Evolutionary conservation across 2,888 invertebrate species (phyloP), one percentile per base, ranked within the genome.

Genomic region (Dryadula phaetusa): DNA sequence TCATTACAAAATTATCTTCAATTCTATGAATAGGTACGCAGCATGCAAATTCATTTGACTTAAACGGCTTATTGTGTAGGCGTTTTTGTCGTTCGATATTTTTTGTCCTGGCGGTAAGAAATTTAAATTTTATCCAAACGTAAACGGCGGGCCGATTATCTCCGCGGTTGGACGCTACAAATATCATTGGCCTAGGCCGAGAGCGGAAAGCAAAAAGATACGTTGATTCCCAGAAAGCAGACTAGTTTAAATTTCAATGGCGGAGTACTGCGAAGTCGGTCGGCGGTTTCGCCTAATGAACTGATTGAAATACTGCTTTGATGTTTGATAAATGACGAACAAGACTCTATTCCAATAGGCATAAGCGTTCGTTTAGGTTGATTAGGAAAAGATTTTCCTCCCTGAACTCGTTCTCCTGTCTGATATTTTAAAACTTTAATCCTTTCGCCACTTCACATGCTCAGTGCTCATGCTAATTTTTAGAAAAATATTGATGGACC

Each of bases 211-310:
- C 75, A 79, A 77, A 76, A 75, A 83, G 84, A 84, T 81, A 83
- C 68, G 47, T 61, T 73, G 75, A 79, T 91, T 91, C 90, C 79
- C 79, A 83, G 91, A 91, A 92, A 76, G 73, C 74, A 74, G 70
- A 78, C 85, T 90, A 88, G 90, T 90, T 92, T 88, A 87, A 90
- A 90, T 91, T 91, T 92, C 91, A 90, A 91, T 88, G 83, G 87
- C 80, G 77, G 83, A 82, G 82, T 90, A 89, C 89, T 82, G 85
- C 85, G 88, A 88, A 87, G 78, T 76, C 70, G 74, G 77, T 77
- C 82, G 81, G 77, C 86, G 79, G 82, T 85, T 88, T 88, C 82
- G 85, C 82, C 86, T 88, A 87, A 90, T 88, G 83, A 90, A 89
- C 87, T 82, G 86, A 90, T 88, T 86, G 87, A 86, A 87, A 88